Evolutionary conservation across 1,140 invertebrate genomes (phyloP), one percentile per base, ranked within the genome.

Genomic region (Polypedilum vanderplanki): DNA sequence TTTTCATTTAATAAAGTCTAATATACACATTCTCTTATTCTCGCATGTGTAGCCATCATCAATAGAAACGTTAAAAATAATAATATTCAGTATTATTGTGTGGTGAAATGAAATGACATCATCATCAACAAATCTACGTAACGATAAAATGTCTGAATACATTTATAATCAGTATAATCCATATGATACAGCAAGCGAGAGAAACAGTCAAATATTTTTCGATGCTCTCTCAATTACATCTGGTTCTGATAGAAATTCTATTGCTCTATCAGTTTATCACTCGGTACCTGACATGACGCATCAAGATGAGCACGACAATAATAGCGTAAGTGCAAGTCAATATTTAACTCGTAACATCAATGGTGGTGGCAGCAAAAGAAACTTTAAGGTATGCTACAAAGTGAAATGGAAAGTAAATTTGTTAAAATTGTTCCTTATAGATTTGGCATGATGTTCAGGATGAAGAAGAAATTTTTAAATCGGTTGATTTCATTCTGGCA

Each of bases 401-500:
- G 3, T 17, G 3, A 74, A 33, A 33, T 1, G 1, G 5, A 33
- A 40, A 74, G 12, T 4, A 3, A 40, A 4, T 78, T 46, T 77
- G 2, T 57, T 57, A 57, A 65, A 57, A 65, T 18, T 22, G n/a
- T 18, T 74, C 9, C 73, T 76, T 75, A 64, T 41, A 78, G 77
- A 77, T 76, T n/a, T 78, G 76, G 76, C 75, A 76, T 24, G 73
- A 73, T n/a, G 77, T 77, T 40, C 75, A 76, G 74, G 77, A 78
- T 76, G 77, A 77, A 18, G 75, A 77, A 57, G 12, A 57, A 4
- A 57, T 12, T 46, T 1, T 22, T 20, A 84, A 80, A 78, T 81
- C 81, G 75, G 86, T 90, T 76, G 89, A 91, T 82, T 92, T 89
- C 83, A 87, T 91, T 41, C 79, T 92, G 76, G 89, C 86, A 20